Evolutionary conservation across 2,797 vertebrate species (phyloP).

Genomic region (Cossypha caffra): DNA sequence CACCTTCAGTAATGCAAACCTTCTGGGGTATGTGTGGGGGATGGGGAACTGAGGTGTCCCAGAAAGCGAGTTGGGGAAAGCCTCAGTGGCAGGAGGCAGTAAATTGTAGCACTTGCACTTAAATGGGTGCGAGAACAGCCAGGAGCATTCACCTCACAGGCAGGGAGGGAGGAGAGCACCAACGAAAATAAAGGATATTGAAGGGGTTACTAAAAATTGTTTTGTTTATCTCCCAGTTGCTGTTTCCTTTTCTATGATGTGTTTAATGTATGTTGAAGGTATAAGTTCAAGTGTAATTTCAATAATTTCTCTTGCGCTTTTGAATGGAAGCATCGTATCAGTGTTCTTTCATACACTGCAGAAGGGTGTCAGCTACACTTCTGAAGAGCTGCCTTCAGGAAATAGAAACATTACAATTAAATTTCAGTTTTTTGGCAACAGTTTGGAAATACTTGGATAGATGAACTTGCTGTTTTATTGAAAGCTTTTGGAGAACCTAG

Average conservation of each 20-base stretch:
- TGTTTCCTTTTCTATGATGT: background rate
- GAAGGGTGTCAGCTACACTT: background rate
- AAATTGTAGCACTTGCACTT: background rate
- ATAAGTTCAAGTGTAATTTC: background rate
- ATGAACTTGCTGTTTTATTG: background rate
- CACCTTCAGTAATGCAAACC: background rate
- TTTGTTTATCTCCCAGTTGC: background rate
- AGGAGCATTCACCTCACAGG: background rate
- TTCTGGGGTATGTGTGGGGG: too few relatives aligned
- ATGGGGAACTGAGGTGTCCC: background rate
- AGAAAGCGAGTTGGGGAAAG: background rate
- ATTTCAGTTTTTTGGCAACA: background rate
- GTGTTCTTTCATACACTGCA: accelerated
- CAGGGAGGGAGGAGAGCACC: background rate
- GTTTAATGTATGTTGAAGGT: background rate
- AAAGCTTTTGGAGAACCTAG: background rate
- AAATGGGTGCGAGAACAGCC: background rate
- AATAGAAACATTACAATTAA: background rate
- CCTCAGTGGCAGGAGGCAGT: background rate
- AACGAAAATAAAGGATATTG: background rate
- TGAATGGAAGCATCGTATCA: background rate
- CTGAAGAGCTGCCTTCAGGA: background rate
- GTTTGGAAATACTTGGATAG: background rate
- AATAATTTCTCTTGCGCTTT: background rate
- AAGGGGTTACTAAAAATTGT: background rate